phyloP scores from a whole-genome alignment of 2,113 vertebrate genomes.

The Butorides virescens region DNA sequence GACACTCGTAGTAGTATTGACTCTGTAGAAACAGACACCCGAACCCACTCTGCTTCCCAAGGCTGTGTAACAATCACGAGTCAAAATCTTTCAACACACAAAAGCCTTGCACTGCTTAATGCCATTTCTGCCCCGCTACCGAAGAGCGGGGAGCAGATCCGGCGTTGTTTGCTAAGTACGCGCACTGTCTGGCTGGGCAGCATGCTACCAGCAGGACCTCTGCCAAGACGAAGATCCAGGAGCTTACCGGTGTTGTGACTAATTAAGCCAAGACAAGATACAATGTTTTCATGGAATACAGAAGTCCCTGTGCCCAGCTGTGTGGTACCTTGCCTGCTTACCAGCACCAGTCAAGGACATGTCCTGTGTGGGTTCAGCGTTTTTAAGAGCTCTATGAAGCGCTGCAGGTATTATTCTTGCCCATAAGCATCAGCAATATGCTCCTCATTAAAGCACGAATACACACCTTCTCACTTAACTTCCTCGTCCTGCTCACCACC shows the following conservation, averaged over 20 bases:
- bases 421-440: neutral
- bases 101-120: neutral
- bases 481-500: neutral
- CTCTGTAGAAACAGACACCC: neutral
- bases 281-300: neutral
- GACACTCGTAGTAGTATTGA: neutral
- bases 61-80: fast-evolving
- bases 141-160: neutral
- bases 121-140: neutral
- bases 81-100: neutral
- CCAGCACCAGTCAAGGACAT: neutral
- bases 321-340: neutral
- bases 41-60: neutral
- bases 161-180: fast-evolving
- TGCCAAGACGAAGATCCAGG: neutral
- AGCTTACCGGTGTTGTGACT: neutral
- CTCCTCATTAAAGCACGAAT: neutral
- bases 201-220: neutral
- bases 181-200: neutral
- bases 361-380: neutral
- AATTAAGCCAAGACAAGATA: neutral
- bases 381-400: neutral
- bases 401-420: neutral
- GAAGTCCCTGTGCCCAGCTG: neutral
- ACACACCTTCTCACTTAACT: neutral